Evolutionary conservation across 2,113 vertebrate genomes (phyloP).

Genomic region (Nesogale talazaci): DNA sequence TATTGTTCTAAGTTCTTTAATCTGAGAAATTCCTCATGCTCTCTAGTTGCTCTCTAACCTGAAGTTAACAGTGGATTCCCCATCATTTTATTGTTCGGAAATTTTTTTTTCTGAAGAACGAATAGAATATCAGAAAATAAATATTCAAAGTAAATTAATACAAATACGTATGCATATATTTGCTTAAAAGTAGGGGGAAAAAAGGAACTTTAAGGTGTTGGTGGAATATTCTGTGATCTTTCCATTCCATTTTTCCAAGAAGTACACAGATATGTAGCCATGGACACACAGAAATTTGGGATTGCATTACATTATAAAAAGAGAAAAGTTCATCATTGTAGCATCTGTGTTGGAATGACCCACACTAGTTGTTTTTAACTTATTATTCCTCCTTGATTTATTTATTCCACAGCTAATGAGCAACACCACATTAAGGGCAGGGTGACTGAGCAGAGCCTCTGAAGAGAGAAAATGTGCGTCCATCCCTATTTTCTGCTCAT

Average conservation of each 20-base stretch:
- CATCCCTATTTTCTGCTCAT: not conserved
- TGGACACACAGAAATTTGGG: not conserved
- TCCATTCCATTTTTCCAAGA: too few relatives aligned
- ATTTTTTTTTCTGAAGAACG: not conserved
- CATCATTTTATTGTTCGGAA: not conserved
- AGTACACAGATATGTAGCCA: not conserved
- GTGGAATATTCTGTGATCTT: too few relatives aligned
- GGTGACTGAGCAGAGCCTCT: not conserved
- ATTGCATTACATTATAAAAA: not conserved
- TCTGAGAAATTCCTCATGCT: not conserved
- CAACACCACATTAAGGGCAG: not conserved
- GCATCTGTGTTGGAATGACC: not conserved
- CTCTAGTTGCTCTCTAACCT: not conserved
- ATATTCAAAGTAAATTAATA: not conserved
- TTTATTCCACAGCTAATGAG: not conserved
- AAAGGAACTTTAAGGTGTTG: too few relatives aligned
- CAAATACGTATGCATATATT: not conserved
- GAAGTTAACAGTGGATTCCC: not conserved
- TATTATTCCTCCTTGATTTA: not conserved
- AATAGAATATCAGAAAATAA: not conserved
- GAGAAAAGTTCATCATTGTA: not conserved
- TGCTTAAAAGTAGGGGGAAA: not conserved
- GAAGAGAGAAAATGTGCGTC: not conserved
- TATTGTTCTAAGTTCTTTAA: not conserved
- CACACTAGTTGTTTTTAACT: not conserved